Evolutionary conservation across 2,113 vertebrate genomes (phyloP).

Genomic region (Hypomesus transpacificus): DNA sequence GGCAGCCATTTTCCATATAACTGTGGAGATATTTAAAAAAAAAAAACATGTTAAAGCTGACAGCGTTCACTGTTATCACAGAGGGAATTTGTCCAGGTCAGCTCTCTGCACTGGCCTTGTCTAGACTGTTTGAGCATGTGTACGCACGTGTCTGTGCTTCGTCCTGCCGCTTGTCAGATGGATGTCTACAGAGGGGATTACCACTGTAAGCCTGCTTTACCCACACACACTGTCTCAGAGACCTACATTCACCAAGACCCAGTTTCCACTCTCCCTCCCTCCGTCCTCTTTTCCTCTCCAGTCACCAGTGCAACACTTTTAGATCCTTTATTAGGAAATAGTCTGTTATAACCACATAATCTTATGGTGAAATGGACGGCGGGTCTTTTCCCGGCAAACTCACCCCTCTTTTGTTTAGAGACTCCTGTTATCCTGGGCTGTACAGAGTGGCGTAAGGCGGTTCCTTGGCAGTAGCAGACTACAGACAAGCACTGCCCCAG

Average conservation of each 20-base stretch:
- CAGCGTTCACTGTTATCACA: neutral
- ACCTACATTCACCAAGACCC: slow-evolving; percentile 73
- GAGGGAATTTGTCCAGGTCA: neutral
- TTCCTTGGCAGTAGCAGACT: slow-evolving; percentile 47
- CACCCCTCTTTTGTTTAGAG: neutral
- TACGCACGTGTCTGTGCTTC: slow-evolving; percentile 20
- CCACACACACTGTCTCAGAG: slow-evolving; percentile 66
- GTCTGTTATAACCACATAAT: neutral
- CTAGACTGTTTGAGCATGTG: slow-evolving; percentile 15
- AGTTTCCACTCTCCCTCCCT: slow-evolving; percentile 51
- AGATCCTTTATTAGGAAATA: slow-evolving; percentile 20
- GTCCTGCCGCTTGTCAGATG: slow-evolving; percentile 48
- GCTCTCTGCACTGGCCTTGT: neutral
- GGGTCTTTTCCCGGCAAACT: too few species aligned
- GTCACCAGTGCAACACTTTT: slow-evolving; percentile 17
- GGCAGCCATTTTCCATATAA: too few species aligned
- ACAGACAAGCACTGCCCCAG: slow-evolving; percentile 25
- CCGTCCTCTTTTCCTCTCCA: slow-evolving; percentile 6
- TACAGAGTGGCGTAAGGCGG: slow-evolving; percentile 2
- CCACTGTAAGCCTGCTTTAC: slow-evolving; percentile 72
- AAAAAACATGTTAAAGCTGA: too few species aligned
- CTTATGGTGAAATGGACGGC: neutral
- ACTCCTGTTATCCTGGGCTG: neutral
- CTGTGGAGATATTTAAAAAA: too few species aligned
- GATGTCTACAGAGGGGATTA: slow-evolving; percentile 79